phyloP scores from a whole-genome alignment of 2,888 invertebrate genomes.

The Adineta ricciae region DNA sequence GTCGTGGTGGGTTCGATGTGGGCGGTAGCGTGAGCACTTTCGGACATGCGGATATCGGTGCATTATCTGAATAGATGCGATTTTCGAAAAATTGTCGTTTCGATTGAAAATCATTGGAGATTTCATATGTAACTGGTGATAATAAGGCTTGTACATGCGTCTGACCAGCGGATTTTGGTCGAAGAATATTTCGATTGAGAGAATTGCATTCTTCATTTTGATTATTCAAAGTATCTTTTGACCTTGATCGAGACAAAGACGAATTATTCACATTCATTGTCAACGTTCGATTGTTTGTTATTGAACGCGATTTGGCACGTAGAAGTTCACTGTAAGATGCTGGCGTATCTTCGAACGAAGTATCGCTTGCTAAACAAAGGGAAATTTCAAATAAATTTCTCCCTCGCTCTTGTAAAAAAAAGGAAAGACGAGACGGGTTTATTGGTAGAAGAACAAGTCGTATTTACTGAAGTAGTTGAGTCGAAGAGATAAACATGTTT shows the following conservation, averaged over 20 bases:
- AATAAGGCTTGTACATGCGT: not conserved
- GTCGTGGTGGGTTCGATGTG: not conserved
- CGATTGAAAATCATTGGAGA: not conserved
- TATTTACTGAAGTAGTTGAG: not conserved
- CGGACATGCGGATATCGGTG: not conserved
- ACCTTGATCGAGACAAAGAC: not conserved
- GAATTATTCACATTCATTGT: not conserved
- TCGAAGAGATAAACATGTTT: not conserved
- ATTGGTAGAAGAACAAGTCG: not conserved
- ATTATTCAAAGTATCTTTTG: slow-evolving; percentile 14
- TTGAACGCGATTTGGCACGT: slow-evolving; percentile 10
- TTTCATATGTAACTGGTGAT: not conserved
- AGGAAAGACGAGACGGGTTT: not conserved
- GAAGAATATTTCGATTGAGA: not conserved
- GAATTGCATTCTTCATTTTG: not conserved
- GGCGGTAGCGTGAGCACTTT: not conserved
- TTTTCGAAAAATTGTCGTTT: slow-evolving; percentile 21
- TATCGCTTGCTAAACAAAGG: not conserved
- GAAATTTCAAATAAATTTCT: not conserved
- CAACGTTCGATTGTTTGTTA: not conserved
- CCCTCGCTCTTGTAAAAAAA: not conserved
- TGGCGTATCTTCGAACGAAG: not conserved
- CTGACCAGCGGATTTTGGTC: not conserved
- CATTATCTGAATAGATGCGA: not conserved
- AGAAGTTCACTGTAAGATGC: slow-evolving; percentile 3